Evolutionary conservation across 2,888 invertebrate species (phyloP).

Genomic region (Unio pictorum): DNA sequence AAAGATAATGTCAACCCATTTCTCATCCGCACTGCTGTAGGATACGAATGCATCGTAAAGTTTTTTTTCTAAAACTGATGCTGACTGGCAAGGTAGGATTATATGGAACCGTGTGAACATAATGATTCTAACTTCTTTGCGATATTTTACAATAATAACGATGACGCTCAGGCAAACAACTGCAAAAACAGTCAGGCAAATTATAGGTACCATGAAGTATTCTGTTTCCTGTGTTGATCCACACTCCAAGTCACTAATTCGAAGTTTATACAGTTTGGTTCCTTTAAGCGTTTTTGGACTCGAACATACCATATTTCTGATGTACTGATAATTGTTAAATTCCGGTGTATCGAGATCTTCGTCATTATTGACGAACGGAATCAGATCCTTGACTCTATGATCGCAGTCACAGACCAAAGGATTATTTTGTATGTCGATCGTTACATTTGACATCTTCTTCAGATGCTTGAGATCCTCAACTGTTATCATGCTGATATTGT

Average conservation of each 20-base stretch:
- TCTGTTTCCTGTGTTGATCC: conserved; percentile 12
- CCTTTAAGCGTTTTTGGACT: conserved; percentile 29
- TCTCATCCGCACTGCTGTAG: conserved; percentile 90
- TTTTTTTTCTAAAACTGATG: conserved; percentile 22
- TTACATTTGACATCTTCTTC: conserved; percentile 32
- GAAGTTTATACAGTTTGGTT: conserved; percentile 19
- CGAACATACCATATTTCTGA: conserved; percentile 30
- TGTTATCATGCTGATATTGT: conserved; percentile 44
- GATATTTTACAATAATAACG: conserved; percentile 17
- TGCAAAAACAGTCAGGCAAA: conserved; percentile 15
- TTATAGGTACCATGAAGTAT: conserved; percentile 25
- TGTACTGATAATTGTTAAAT: conserved; percentile 29
- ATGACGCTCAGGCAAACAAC: conserved; percentile 18
- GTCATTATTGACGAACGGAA: conserved; percentile 14
- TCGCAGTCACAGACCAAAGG: conserved; percentile 49
- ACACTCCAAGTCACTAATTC: conserved; percentile 11
- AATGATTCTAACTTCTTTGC: conserved; percentile 46
- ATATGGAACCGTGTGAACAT: conserved; percentile 57
- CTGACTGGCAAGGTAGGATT: conserved; percentile 48
- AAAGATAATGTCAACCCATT: conserved; percentile 87
- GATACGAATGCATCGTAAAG: conserved; percentile 90
- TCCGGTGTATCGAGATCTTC: conserved; percentile 16
- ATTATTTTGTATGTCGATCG: conserved; percentile 47
- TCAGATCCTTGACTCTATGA: conserved; percentile 17
- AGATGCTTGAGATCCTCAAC: conserved; percentile 33